Base-by-base conservation (phyloP, 2,113 vertebrate species). In the Gnathonemus echidnorhynchus region DNA sequence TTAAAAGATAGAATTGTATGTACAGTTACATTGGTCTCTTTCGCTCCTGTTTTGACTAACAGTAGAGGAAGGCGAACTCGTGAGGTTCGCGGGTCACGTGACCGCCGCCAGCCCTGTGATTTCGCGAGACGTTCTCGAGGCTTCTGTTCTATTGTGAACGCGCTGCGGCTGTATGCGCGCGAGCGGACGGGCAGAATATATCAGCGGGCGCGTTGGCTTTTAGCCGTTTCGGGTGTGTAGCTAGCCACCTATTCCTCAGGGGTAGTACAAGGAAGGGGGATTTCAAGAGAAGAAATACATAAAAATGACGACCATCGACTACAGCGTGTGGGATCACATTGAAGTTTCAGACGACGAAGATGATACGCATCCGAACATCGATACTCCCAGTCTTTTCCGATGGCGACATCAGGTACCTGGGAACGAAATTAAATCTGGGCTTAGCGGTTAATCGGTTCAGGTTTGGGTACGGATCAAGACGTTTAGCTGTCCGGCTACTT, bases 261-360 rank as follows among this genome's bases (percentile, higher is more conserved):
- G 62, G 62, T 11, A 31, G n/a, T 31, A 27, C 3, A 70, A 13
- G 9, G 35, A 39, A 42, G 31, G 74, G 31, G 74, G 9, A 15
- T n/a, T 74, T 17, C 35, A 1, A 70, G 62, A 70, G 62, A 70
- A 31, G 27, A 31, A 70, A 70, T 27, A 31, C n/a, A 70, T 2
- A 3, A 86, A 50, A 53, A 90, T 93, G 90, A 96, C 95, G 93
- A 97, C 97, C 95, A 98, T 98, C 93, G 97, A 98, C 88, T 98
- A 98, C 94, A 97, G 98, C 92, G 95, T 94, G 91, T 98, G 98
- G 97, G 97, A 98, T 89, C 97, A 98, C 92, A 97, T 98, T 92
- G 96, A 98, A 85, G 97, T 98, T 91, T 98, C 98, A 0, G 97
- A 98, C 90, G 98, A 98, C 88, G 98, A 98, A 89, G 98, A 98